Evolutionary conservation across 2,797 vertebrate genomes (phyloP), one percentile per base, ranked within the genome.

Genomic region (Merluccius polli): DNA sequence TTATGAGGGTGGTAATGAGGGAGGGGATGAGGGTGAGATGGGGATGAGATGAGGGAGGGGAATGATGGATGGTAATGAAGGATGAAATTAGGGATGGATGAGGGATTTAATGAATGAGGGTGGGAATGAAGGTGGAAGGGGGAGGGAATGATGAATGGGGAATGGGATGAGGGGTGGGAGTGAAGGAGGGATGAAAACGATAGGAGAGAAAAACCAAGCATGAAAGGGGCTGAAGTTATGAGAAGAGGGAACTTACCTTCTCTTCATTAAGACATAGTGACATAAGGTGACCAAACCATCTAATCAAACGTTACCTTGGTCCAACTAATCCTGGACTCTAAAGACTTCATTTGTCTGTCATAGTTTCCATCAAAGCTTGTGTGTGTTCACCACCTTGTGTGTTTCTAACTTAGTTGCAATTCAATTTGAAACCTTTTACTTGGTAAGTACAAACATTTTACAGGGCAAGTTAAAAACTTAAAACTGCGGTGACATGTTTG

Each of bases 191-290:
- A 32, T 69, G 63, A 44, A 79, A 83, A 70, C 18, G 75, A 85
- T 75, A 78, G 70, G 3, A 18, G 73, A 72, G 48, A n/a, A 73
- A 71, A 27, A 0, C 72, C 15, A 72, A 69, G 76, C 33, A 44
- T 52, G 72, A 74, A 79, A 75, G 59, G 72, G 48, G 76, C 79
- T 79, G 44, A 33, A 71, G 27, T 72, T 41, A 77, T 27, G 78
- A 78, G 6, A 78, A 48, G 2, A 71, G 71, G 73, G 75, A 83
- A 67, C 93, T 94, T 94, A 94, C 93, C 93, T 94, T 86, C 74
- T 75, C 18, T 21, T 89, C 79, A 86, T 70, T 82, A 79, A 92
- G 81, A 91, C n/a, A 72, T 74, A 89, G 3, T 84, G 29, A 82
- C 71, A 80, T 81, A 89, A 67, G 84, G 74, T n/a, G 52, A 84